phyloP scores from a whole-genome alignment of 2,113 vertebrate species.

The Callipepla californica region DNA sequence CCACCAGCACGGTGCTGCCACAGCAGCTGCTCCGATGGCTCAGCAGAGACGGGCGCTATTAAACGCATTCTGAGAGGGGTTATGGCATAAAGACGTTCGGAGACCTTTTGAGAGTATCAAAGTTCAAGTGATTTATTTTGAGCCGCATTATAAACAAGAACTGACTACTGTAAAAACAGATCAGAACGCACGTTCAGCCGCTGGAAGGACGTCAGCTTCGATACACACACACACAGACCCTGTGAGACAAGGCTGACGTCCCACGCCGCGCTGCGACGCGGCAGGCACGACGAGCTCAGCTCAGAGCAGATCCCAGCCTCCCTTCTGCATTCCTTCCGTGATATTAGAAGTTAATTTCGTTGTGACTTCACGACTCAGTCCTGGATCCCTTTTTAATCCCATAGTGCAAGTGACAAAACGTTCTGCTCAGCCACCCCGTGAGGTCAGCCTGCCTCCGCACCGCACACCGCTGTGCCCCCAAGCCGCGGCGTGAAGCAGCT shows the following conservation, averaged over 20 bases:
- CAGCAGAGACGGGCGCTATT: conserved; percentile 26
- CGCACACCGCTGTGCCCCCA: conserved; percentile 64
- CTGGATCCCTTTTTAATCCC: conserved; percentile 77
- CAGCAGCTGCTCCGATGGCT: conserved; percentile 10
- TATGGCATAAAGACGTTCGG: conserved; percentile 59
- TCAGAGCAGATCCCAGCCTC: conserved; percentile 27
- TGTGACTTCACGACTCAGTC: conserved; percentile 14
- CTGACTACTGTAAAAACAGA: conserved; percentile 34
- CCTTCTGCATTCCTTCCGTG: neutral
- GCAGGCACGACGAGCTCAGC: conserved; percentile 67
- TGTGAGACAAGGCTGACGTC: conserved; percentile 30
- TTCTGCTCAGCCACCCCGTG: conserved; percentile 28
- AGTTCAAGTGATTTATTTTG: conserved; percentile 55
- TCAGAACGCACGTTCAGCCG: neutral
- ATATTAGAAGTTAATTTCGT: conserved; percentile 44
- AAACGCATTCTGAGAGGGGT: conserved; percentile 28
- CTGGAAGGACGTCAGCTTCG: conserved; percentile 28
- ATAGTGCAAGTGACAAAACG: conserved; percentile 79
- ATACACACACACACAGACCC: conserved; percentile 22
- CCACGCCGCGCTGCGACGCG: conserved; percentile 27
- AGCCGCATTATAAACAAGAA: conserved; percentile 38
- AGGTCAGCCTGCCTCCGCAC: neutral
- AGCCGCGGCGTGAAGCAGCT: conserved; percentile 59
- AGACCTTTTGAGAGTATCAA: conserved; percentile 56
- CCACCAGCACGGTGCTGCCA: neutral